Percentiles rank a stretch among this genome's conserved stretches.
phyloP scores from a whole-genome alignment of 2,797 vertebrate genomes.

The Carduelis carduelis region DNA sequence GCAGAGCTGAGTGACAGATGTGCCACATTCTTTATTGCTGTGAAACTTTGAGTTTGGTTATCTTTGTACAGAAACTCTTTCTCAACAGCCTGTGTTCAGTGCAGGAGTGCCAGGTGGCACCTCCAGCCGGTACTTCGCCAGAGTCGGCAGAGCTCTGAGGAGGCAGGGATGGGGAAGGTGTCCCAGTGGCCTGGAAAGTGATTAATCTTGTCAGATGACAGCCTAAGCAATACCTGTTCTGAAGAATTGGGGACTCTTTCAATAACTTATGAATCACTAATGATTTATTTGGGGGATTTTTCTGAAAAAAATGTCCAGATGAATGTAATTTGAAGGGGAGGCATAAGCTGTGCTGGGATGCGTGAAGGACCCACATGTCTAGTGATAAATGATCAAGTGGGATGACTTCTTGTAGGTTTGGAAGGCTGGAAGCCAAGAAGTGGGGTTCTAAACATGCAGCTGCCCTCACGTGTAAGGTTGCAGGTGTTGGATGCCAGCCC shows the following conservation, averaged over 20 bases:
- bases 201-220: slow-evolving; percentile 24
- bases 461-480: neutral
- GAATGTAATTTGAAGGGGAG: neutral
- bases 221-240: neutral
- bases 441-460: neutral
- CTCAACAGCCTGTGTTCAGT: neutral
- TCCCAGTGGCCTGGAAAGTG: neutral
- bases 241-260: neutral
- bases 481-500: fast-evolving
- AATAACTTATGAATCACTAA: slow-evolving; percentile 12
- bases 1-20: slow-evolving; percentile 1
- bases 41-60: neutral
- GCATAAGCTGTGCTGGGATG: neutral
- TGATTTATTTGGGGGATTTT: slow-evolving; percentile 16
- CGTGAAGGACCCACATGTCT: neutral
- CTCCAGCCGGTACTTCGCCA: neutral
- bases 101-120: neutral
- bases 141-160: neutral
- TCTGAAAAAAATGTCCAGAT: neutral
- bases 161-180: neutral
- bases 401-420: neutral
- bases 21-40: neutral
- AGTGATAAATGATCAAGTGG: neutral
- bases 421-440: neutral
- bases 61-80: neutral